These are phyloP conservation scores for Psylliodes chrysocephalus DNA, from an alignment of 2,888 invertebrate genomes.

Conservation along the genomic window DNA sequence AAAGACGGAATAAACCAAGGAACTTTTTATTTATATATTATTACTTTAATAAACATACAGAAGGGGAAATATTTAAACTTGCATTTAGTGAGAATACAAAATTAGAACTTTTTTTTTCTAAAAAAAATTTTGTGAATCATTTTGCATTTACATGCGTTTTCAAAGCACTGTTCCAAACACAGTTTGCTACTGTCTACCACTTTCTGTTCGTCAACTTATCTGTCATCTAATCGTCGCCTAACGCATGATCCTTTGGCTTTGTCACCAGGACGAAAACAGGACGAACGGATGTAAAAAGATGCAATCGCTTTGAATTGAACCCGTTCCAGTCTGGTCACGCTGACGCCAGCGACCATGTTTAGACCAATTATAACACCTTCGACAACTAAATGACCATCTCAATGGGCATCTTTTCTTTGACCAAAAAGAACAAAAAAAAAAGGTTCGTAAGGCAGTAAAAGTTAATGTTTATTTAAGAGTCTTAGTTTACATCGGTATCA, in stretches of 20 bases:
- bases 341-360: slow-evolving; percentile 64
- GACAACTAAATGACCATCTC: slow-evolving; percentile 61
- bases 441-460: slow-evolving; percentile 47
- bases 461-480: slow-evolving; percentile 50
- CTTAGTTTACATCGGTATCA: slow-evolving; percentile 40
- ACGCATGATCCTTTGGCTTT: slow-evolving; percentile 13
- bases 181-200: no score
- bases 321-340: slow-evolving; percentile 60
- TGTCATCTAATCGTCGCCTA: no score
- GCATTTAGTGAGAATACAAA: no score
- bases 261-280: slow-evolving; percentile 50
- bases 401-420: slow-evolving; percentile 59
- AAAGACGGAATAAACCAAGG: no score
- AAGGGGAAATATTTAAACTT: no score
- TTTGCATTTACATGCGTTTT: no score
- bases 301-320: slow-evolving; percentile 46
- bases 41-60: no score
- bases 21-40: no score
- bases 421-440: slow-evolving; percentile 46
- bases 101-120: no score
- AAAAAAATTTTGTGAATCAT: no score
- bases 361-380: slow-evolving; percentile 66
- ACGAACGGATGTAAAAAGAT: slow-evolving; percentile 47
- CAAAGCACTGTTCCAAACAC: no score
- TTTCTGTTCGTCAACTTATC: no score